These are phyloP conservation scores for Gadus chalcogrammus DNA, from an alignment of 2,113 vertebrate genomes.

Conservation along the genomic window DNA sequence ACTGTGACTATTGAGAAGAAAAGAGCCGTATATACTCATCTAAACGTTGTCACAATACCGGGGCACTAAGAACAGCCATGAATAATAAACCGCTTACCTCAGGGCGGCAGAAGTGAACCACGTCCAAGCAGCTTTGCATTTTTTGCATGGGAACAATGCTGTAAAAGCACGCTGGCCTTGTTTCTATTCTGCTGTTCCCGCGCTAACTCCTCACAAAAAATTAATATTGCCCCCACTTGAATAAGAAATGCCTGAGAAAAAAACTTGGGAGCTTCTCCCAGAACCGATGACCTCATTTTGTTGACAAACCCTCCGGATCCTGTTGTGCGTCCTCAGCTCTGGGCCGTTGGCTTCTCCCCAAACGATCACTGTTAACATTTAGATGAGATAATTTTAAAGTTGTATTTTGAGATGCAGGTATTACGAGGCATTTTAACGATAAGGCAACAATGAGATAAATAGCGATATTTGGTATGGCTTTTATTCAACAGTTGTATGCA, in stretches of 20 bases:
- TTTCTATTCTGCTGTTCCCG: constrained; percentile 70
- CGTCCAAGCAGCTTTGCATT: constrained; percentile 74
- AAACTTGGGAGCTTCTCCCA: constrained; percentile 56
- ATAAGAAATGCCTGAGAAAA: constrained; percentile 64
- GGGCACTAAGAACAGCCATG: constrained; percentile 90
- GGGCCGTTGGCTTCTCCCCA: no score
- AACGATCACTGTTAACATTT: no score
- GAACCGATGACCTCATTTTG: constrained; percentile 53
- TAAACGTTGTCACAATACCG: constrained; percentile 87
- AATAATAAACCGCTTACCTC: constrained; percentile 89
- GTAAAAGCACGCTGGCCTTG: constrained; percentile 45
- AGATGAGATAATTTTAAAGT: no score
- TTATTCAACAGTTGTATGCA: no score
- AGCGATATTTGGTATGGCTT: no score
- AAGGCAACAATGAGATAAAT: no score
- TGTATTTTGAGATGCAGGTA: no score
- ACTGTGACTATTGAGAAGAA: constrained; percentile 81
- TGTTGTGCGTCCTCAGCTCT: no score
- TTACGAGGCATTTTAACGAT: no score
- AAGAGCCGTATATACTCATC: constrained; percentile 79
- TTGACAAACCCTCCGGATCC: not conserved
- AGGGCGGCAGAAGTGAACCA: constrained; percentile 75
- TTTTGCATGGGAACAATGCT: constrained; percentile 67
- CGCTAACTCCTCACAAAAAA: constrained; percentile 48
- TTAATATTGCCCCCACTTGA: constrained; percentile 62